Percentiles rank a stretch among this genome's conserved stretches.
Evolutionary conservation across 2,888 invertebrate genomes (phyloP).

Genomic region (Polylopha cassiicola): DNA sequence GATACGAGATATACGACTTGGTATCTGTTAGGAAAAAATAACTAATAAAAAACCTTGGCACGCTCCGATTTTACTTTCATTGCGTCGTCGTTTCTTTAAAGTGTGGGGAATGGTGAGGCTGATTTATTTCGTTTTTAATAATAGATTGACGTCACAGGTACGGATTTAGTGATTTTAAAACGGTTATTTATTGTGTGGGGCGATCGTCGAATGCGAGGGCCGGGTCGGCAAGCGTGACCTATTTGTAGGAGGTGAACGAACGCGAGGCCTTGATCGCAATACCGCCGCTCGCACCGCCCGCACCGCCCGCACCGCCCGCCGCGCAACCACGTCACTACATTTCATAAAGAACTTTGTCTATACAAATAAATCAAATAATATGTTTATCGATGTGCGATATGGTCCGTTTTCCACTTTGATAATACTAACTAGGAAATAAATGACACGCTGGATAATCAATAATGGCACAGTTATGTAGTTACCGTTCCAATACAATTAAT

Average conservation of each 20-base stretch:
- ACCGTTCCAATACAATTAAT: too few relatives aligned
- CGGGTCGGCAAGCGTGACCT: conserved; percentile 64
- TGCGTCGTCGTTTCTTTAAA: background rate
- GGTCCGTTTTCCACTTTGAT: too few relatives aligned
- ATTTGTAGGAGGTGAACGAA: conserved; percentile 73
- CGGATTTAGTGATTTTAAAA: conserved; percentile 67
- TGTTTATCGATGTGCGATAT: conserved; percentile 5
- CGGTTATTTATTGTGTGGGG: conserved; percentile 66
- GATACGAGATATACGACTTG: too few relatives aligned
- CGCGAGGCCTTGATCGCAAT: conserved; percentile 76
- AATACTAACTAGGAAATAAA: too few relatives aligned
- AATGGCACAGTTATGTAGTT: too few relatives aligned
- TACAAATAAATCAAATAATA: conserved; percentile 13
- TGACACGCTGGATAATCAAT: too few relatives aligned
- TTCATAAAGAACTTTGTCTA: conserved; percentile 22
- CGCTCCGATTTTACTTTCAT: too few relatives aligned
- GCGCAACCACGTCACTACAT: conserved; percentile 42
- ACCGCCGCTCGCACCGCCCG: conserved; percentile 43
- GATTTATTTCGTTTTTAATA: conserved; percentile 50
- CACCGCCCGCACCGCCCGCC: conserved; percentile 29
- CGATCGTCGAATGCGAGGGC: conserved; percentile 46
- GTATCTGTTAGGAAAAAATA: too few relatives aligned
- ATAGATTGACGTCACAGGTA: conserved; percentile 59
- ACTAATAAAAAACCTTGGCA: too few relatives aligned
- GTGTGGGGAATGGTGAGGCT: too few relatives aligned